These are phyloP conservation scores for Tuta absoluta DNA, from an alignment of 2,888 invertebrate genomes.

Conservation along the genomic window DNA sequence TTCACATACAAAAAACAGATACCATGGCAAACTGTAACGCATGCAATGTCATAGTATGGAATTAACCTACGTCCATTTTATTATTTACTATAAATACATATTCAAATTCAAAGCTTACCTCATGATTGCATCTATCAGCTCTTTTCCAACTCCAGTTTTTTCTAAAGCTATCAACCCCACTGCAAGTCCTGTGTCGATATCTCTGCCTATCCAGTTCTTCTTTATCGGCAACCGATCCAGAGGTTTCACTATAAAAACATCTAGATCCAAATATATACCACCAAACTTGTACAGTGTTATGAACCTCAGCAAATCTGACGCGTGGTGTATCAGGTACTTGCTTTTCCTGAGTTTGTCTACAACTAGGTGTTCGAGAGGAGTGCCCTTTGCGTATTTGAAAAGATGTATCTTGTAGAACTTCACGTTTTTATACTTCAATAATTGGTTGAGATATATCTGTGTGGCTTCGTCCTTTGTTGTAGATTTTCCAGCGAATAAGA, in stretches of 20 bases:
- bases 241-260: conserved; percentile 11
- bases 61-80: too few species aligned
- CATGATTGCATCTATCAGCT: not conserved
- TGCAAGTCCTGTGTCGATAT: not conserved
- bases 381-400: not conserved
- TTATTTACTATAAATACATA: too few species aligned
- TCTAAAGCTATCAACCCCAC: not conserved
- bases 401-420: conserved; percentile 9
- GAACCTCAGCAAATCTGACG: conserved; percentile 8
- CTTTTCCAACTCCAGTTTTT: not conserved
- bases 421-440: not conserved
- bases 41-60: too few species aligned
- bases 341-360: not conserved
- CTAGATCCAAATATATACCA: conserved; percentile 16
- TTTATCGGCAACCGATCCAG: conserved; percentile 7
- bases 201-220: conserved; percentile 12
- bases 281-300: conserved; percentile 21
- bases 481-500: conserved; percentile 5
- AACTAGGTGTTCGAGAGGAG: conserved; percentile 1
- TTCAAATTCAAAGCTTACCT: not conserved
- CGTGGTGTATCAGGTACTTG: not conserved
- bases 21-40: too few species aligned
- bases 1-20: too few species aligned
- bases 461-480: not conserved
- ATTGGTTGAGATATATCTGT: not conserved